Base-by-base conservation (phyloP, 2,797 vertebrate species). In the Gadopsis bispinosus region DNA sequence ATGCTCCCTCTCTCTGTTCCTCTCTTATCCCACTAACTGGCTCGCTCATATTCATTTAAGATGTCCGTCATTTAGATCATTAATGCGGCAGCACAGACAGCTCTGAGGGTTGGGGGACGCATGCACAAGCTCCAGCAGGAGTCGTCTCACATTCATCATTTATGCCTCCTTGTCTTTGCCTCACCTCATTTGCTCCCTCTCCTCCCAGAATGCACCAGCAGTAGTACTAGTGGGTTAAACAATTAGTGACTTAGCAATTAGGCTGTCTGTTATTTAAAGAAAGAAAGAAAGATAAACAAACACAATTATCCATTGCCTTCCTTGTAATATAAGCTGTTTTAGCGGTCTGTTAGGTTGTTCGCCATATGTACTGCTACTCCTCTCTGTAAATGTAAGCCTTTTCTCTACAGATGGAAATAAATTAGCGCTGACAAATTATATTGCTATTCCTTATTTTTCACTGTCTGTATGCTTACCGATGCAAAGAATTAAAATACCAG, bases 121-220 rank as follows among this genome's bases (percentile, higher is more conserved):
- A 93, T 88, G 87, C 91, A 77, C 88, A 89, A 39, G 48, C 87
- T 91, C 88, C 71, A 88, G 66, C 73, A 84, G 86, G 89, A 93
- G 83, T 87, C 60, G 51, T 81, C 79, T 79, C 73, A 62, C 87
- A 91, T 96, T 95, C 93, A 96, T 96, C 95, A 95, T 95, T 94
- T 89, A 96, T 94, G 80, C 87, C 69, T 91, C 69, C 84, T 80
- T 95, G 93, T 91, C 85, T 94, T 90, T 90, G 93, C 93, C 87
- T 92, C 93, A 93, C 81, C 93, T 93, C 91, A 91, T 77, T 83
- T 89, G 81, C 89, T 88, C 83, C 87, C 88, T 88, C 9, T 87
- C 83, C 91, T 89, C 80, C 74, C 63, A 83, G 68, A 77, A 81
- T 72, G 69, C 73, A 81, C 35, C 54, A 72, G 65, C 19, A 53